Evolutionary conservation across 1,140 invertebrate species (phyloP), one percentile per base, ranked within the genome.

Genomic region (Oedothorax gibbosus): DNA sequence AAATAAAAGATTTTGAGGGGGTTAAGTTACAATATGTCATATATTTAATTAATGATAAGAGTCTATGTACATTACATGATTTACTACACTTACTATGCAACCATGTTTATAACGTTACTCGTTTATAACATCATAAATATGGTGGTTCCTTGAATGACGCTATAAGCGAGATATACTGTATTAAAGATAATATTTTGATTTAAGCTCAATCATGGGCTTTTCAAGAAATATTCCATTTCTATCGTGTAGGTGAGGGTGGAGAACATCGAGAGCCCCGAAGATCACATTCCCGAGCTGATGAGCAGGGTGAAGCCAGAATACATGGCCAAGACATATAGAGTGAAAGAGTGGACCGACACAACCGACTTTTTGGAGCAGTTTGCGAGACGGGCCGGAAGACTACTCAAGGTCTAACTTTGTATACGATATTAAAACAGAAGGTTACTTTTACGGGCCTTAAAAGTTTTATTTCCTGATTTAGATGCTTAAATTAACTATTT

Each of bases 331-430:
- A 98, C 97, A 15, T 99, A 99, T 88, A 95, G 95, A 91, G 92
- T 99, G 78, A 91, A 93, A 49, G 91, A 49, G 0, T 92, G 89
- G 89, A 92, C 90, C 2, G 93, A 94, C 88, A 90, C 94, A 35
- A 93, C 94, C 66, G 96, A 99, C 88, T 99, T 99, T 90, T 90
- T 99, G 66, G 96, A 98, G 89, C 95, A 98, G 90, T 89, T 99
- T 79, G 97, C 98, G 0, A 91, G 92, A 69, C 93, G 94, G 88
- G 93, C 92, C 50, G 98, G 99, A 12, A 98, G 97, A 91, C 91
- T 99, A 64, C 90, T 99, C 2, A 99, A 99, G 88, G 91, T 91
- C 2, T 54, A 72, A 50, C 53, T 51, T 72, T 14, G 49, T n/a
- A 57, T 2, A 7, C 4, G 14, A 3, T 50, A 71, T 15, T 51